Evolutionary conservation across 2,888 invertebrate species (phyloP).

Genomic region (Parapristionchus giblindavisi): DNA sequence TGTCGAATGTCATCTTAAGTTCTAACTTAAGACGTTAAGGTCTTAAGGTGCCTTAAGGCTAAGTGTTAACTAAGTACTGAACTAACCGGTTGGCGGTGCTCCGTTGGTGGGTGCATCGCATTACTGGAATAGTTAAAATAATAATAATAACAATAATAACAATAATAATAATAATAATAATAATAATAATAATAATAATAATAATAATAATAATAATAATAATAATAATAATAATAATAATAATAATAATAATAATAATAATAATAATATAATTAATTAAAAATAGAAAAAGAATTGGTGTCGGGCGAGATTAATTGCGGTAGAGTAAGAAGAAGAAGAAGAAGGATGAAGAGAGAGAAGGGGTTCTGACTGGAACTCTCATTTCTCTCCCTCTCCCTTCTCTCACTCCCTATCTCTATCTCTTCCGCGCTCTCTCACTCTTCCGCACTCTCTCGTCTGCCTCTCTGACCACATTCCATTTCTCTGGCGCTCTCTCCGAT

Average conservation of each 20-base stretch:
- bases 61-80: too few relatives aligned
- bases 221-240: too few relatives aligned
- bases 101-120: slow-evolving; percentile 29
- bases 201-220: too few relatives aligned
- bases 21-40: too few relatives aligned
- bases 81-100: slow-evolving; percentile 16
- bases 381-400: slow-evolving; percentile 14
- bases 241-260: too few relatives aligned
- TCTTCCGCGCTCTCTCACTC: slow-evolving; percentile 2
- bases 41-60: too few relatives aligned
- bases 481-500: slow-evolving; percentile 16
- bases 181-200: too few relatives aligned
- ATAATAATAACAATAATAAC: too few relatives aligned
- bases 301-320: background rate
- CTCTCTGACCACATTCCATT: slow-evolving; percentile 11
- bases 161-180: too few relatives aligned
- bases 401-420: slow-evolving; percentile 23
- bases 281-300: background rate
- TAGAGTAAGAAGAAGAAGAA: background rate
- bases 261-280: too few relatives aligned
- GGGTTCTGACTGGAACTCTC: background rate
- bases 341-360: slow-evolving; percentile 8
- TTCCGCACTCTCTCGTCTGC: background rate
- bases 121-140: too few relatives aligned
- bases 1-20: too few relatives aligned